A percentile compares a stretch with the other conserved stretches of the same genome.
These are phyloP conservation scores for Euura lappo DNA, from an alignment of 1,140 invertebrate species.

Conservation along the genomic window DNA sequence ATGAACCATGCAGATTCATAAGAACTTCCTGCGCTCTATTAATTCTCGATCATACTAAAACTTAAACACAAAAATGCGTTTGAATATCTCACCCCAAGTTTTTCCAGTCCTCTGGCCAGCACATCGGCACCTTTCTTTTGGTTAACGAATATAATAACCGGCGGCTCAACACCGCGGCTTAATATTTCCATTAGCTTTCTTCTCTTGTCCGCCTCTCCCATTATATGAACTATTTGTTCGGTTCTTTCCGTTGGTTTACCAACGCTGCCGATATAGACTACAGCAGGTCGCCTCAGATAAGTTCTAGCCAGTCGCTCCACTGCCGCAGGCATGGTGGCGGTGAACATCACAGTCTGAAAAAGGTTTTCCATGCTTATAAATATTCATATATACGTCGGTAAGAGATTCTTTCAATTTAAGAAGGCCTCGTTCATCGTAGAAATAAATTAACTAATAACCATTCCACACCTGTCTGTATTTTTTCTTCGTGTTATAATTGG, in stretches of 20 bases:
- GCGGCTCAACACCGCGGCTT: slow-evolving; percentile 88
- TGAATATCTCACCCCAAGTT: slow-evolving; percentile 77
- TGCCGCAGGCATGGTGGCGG: slow-evolving; percentile 98
- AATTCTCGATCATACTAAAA: too few species aligned
- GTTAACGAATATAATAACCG: slow-evolving; percentile 99
- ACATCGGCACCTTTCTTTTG: slow-evolving; percentile 99
- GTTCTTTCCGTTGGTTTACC: slow-evolving; percentile 98
- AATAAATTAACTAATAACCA: slow-evolving; percentile 14
- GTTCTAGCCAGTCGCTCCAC: slow-evolving; percentile 95
- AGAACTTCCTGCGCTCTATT: background rate
- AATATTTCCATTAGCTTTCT: slow-evolving; percentile 88
- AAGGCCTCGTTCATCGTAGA: background rate
- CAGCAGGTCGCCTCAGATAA: slow-evolving; percentile 93
- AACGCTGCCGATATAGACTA: slow-evolving; percentile 98
- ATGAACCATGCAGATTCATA: slow-evolving; percentile 9
- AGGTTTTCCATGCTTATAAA: slow-evolving; percentile 20
- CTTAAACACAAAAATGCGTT: slow-evolving; percentile 9
- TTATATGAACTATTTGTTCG: slow-evolving; percentile 97
- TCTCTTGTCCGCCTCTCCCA: slow-evolving; percentile 93
- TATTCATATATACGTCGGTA: slow-evolving; percentile 9
- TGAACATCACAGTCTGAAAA: slow-evolving; percentile 98
- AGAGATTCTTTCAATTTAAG: background rate
- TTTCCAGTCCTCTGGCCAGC: slow-evolving; percentile 95
- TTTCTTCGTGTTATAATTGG: slow-evolving; percentile 96
- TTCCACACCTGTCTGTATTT: slow-evolving; percentile 87